Conservation (phyloP, 2,888 invertebrate species). For the Ophonus ardosiacus region DNA sequence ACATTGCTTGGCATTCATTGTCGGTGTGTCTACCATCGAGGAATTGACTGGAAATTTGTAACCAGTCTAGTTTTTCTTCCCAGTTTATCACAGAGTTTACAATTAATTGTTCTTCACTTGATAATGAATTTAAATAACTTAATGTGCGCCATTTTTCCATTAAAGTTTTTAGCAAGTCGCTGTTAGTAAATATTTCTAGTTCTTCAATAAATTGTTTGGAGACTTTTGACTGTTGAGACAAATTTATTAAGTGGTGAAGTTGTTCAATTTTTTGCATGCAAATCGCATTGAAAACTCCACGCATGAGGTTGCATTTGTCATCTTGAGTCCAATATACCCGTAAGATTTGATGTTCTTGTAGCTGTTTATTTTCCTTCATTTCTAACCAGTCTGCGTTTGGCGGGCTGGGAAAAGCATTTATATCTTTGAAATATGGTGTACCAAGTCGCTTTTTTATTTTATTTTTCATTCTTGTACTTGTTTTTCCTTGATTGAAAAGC, state of each 20-base stretch:
- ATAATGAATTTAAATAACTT: neutral
- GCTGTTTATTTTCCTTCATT: constrained; percentile 72
- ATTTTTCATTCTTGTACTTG: neutral
- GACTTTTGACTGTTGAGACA: constrained; percentile 6
- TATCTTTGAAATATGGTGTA: constrained; percentile 84
- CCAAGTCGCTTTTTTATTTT: constrained; percentile 70
- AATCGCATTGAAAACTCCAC: constrained; percentile 72
- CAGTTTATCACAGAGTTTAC: constrained; percentile 28
- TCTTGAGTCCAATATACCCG: constrained; percentile 77
- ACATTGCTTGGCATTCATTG: constrained; percentile 83
- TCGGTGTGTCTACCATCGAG: constrained; percentile 79
- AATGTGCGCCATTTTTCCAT: neutral
- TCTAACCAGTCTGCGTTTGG: constrained; percentile 78
- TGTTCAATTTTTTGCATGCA: constrained; percentile 73
- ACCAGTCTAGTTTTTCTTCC: constrained; percentile 76
- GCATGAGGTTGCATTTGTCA: constrained; percentile 79
- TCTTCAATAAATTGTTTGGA: neutral
- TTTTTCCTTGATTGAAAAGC: neutral
- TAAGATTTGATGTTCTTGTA: constrained; percentile 64
- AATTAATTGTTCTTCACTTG: constrained; percentile 30
- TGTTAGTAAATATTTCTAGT: constrained; percentile 15
- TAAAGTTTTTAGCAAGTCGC: constrained; percentile 5
- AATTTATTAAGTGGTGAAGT: constrained; percentile 65
- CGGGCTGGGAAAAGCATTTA: constrained; percentile 77
- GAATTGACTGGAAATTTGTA: constrained; percentile 76